Percentiles rank a stretch among this genome's conserved stretches.
phyloP scores from a whole-genome alignment of 1,140 invertebrate genomes.

The Kradibia gibbosae region DNA sequence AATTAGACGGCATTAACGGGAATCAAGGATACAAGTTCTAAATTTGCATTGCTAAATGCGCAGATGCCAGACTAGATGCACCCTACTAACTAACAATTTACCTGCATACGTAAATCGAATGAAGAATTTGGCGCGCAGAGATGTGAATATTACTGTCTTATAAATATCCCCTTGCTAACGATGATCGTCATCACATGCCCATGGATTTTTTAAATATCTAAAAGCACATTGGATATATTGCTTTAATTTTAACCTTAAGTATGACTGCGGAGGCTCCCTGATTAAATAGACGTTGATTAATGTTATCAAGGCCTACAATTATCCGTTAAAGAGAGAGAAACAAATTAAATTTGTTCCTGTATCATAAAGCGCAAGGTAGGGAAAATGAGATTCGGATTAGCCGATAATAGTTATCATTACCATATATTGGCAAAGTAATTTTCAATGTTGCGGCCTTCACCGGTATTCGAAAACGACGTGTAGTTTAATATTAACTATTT shows the following conservation, averaged over 20 bases:
- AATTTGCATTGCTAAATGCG: constrained; percentile 35
- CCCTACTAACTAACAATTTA: background rate
- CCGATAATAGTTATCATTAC: too few species aligned
- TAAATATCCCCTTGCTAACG: background rate
- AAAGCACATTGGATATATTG: background rate
- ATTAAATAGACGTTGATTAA: background rate
- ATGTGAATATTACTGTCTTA: too few species aligned
- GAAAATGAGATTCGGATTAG: background rate
- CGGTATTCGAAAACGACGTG: too few species aligned
- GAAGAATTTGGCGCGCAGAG: background rate
- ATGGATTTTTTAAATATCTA: background rate
- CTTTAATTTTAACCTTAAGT: background rate
- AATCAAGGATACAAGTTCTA: constrained; percentile 23
- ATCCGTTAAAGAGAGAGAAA: background rate
- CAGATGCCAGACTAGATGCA: constrained; percentile 8
- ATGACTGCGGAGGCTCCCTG: background rate
- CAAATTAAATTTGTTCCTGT: background rate
- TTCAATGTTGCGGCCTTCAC: too few species aligned
- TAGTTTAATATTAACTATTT: too few species aligned
- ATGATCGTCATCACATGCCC: too few species aligned
- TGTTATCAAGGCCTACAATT: background rate
- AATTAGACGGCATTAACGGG: constrained; percentile 43
- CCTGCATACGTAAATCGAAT: too few species aligned
- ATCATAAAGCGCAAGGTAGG: background rate
- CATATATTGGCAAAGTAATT: too few species aligned